A percentile compares a stretch with the other conserved stretches of the same genome.
phyloP scores from a whole-genome alignment of 2,113 vertebrate species.

The Erythrocebus patas region DNA sequence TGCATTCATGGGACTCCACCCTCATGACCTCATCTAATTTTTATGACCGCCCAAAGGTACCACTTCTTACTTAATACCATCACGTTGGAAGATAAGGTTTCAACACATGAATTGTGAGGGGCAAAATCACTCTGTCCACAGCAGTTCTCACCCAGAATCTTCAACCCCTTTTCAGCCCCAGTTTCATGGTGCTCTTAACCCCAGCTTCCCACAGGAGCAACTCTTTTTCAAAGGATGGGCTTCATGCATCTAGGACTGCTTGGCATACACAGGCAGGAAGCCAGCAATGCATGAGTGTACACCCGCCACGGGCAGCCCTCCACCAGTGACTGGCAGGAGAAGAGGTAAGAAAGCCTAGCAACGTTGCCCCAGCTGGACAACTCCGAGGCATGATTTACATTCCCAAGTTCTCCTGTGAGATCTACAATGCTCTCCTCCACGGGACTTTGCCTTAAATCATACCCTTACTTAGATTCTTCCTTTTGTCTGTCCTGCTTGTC shows the following conservation, averaged over 20 bases:
- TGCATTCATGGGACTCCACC: too few species aligned
- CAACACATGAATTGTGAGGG: too few species aligned
- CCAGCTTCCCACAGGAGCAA: neutral
- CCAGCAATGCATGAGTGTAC: neutral
- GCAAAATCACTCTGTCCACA: neutral
- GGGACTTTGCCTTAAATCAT: neutral
- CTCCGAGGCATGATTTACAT: neutral
- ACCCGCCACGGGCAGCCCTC: neutral
- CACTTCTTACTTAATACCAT: neutral
- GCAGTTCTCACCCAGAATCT: neutral
- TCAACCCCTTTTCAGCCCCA: neutral
- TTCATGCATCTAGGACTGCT: neutral
- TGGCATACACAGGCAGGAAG: accelerated
- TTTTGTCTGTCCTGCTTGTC: neutral
- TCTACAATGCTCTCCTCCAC: too few species aligned
- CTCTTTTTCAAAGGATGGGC: neutral
- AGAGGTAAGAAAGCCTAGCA: neutral
- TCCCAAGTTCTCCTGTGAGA: neutral
- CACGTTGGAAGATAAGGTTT: neutral
- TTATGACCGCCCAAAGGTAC: neutral
- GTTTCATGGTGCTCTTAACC: neutral
- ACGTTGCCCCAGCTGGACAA: neutral
- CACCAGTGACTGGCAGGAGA: neutral
- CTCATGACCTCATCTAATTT: neutral
- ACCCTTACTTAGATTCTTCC: neutral